Evolutionary conservation across 2,797 vertebrate genomes (phyloP).

Genomic region (Rhadinocentrus ornatus): DNA sequence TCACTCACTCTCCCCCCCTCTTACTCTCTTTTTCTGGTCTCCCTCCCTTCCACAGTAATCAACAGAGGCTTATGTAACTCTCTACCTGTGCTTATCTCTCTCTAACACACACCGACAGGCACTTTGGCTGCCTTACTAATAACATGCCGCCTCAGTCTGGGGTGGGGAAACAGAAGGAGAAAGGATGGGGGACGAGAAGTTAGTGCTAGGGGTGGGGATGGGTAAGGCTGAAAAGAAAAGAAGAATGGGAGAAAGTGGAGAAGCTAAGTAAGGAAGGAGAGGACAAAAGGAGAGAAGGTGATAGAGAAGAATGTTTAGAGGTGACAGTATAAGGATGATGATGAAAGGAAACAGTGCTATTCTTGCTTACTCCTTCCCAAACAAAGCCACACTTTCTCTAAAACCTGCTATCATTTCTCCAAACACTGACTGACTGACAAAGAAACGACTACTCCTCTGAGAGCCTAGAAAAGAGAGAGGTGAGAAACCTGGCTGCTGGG

Average conservation of each 20-base stretch:
- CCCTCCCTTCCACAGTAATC: conserved; percentile 81
- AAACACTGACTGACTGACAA: conserved; percentile 74
- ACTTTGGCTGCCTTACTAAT: conserved; percentile 85
- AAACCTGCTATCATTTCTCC: conserved; percentile 74
- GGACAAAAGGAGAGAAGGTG: conserved; percentile 72
- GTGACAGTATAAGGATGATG: conserved; percentile 74
- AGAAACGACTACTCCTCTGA: conserved; percentile 72
- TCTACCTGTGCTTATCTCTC: conserved; percentile 86
- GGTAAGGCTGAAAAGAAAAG: conserved; percentile 48
- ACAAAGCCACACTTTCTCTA: conserved; percentile 73
- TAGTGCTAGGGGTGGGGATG: conserved; percentile 24
- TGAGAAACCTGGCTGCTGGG: conserved; percentile 63
- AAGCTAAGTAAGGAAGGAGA: conserved; percentile 55
- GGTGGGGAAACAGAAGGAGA: conserved; percentile 43
- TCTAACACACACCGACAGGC: conserved; percentile 81
- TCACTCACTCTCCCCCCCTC: conserved; percentile 57
- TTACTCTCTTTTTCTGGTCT: conserved; percentile 56
- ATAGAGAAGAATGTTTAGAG: conserved; percentile 67
- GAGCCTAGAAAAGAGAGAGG: conserved; percentile 58
- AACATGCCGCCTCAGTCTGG: conserved; percentile 71
- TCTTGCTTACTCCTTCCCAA: conserved; percentile 69
- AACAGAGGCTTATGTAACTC: conserved; percentile 84
- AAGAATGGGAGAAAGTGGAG: conserved; percentile 43
- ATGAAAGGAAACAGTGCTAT: conserved; percentile 77
- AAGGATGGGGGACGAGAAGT: conserved; percentile 29